Evolutionary conservation across 2,888 invertebrate genomes (phyloP).

Genomic region (Thera obeliscata): DNA sequence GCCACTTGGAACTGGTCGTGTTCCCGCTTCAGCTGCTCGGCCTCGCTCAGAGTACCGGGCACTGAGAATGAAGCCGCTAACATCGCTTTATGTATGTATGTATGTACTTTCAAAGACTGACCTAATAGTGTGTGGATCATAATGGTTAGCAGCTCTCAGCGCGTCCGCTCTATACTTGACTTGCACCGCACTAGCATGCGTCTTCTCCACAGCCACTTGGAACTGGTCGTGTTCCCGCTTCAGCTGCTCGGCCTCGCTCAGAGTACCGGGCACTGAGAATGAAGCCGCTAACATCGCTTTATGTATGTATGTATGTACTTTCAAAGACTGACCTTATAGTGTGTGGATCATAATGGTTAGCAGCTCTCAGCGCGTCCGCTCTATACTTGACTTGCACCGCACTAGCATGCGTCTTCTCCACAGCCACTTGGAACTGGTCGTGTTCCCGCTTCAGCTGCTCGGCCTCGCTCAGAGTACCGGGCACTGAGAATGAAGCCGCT

Average conservation of each 20-base stretch:
- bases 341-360: slow-evolving; percentile 97
- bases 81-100: slow-evolving; percentile 83
- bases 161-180: slow-evolving; percentile 97
- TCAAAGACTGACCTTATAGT: slow-evolving; percentile 85
- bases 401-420: slow-evolving; percentile 98
- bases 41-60: slow-evolving; percentile 95
- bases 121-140: slow-evolving; percentile 94
- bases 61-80: slow-evolving; percentile 96
- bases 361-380: slow-evolving; percentile 96
- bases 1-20: slow-evolving; percentile 98
- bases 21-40: slow-evolving; percentile 96
- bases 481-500: slow-evolving; percentile 96
- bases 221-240: slow-evolving; percentile 98
- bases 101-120: slow-evolving; percentile 33
- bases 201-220: slow-evolving; percentile 97
- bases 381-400: slow-evolving; percentile 97
- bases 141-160: slow-evolving; percentile 97
- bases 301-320: no score
- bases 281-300: slow-evolving; percentile 95
- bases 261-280: slow-evolving; percentile 95
- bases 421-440: slow-evolving; percentile 97
- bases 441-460: slow-evolving; percentile 97
- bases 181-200: slow-evolving; percentile 97
- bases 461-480: slow-evolving; percentile 95
- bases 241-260: slow-evolving; percentile 96